These are phyloP conservation scores for Rhabdomys dilectus DNA, from an alignment of 2,113 vertebrate species.

Conservation along the genomic window DNA sequence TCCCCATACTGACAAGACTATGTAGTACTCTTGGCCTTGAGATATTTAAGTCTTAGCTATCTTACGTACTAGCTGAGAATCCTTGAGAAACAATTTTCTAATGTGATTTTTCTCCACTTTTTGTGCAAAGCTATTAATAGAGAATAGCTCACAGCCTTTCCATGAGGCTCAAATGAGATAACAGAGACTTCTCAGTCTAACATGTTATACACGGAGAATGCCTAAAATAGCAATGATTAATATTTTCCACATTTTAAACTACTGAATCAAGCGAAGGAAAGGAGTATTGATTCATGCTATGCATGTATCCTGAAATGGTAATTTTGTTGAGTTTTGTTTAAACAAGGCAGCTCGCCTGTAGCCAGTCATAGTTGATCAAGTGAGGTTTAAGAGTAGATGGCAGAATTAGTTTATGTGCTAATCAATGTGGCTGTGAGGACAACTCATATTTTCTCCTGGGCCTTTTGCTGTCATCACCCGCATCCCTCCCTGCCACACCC, in stretches of 20 bases:
- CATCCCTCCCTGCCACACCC: slow-evolving; percentile 68
- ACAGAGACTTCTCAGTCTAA: slow-evolving; percentile 32
- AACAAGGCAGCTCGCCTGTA: slow-evolving; percentile 15
- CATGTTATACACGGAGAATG: not conserved
- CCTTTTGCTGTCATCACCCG: slow-evolving; percentile 54
- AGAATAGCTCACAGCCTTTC: not conserved
- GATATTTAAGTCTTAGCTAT: not conserved
- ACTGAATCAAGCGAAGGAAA: slow-evolving; percentile 41
- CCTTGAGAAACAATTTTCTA: not conserved
- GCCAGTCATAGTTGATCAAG: slow-evolving; percentile 30
- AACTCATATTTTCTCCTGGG: slow-evolving; percentile 59
- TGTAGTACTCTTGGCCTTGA: not conserved
- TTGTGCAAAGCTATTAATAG: slow-evolving; percentile 47
- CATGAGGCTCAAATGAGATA: slow-evolving; percentile 47
- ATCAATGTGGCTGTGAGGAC: slow-evolving; percentile 60
- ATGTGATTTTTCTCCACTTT: not conserved
- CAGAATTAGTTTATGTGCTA: slow-evolving; percentile 34
- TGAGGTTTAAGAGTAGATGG: slow-evolving; percentile 4
- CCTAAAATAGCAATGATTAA: slow-evolving; percentile 71
- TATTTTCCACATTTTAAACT: slow-evolving; percentile 74
- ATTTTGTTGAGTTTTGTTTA: slow-evolving; percentile 58
- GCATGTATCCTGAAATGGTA: not conserved
- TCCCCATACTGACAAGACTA: not conserved
- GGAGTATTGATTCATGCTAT: not conserved
- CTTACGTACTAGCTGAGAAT: not conserved